Evolutionary conservation across 2,113 vertebrate species (phyloP), one percentile per base, ranked within the genome.

Genomic region (Pachyramphus minor): DNA sequence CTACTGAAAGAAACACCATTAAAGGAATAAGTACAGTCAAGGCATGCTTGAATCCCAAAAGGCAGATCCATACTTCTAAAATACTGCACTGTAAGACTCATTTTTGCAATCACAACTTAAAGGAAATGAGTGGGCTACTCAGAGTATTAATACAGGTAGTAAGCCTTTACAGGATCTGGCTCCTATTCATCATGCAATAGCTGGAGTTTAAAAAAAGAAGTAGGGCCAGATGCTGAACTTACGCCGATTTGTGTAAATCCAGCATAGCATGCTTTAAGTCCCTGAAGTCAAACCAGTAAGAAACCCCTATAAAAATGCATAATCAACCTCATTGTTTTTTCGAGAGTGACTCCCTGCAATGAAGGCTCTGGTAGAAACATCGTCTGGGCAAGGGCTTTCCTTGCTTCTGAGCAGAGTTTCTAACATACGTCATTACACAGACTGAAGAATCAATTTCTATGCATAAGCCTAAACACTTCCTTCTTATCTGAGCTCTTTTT

Each of bases 401-500:
- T 81, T 92, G 87, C 91, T 80, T 60, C 95, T 84, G 72, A 74
- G 62, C 56, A 83, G 94, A 93, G 80, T 97, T 97, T 95, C 87
- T 95, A 83, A 90, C 69, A 80, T 85, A 96, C 56, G 33, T 96
- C 89, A 91, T 84, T 69, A 78, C 69, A 59, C 42, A 73, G 86
- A 81, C 8, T 52, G 87, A 93, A 66, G 94, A 86, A 74, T 80
- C 78, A 47, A 55, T 96, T 95, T 90, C 76, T 83, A 12, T 83
- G 90, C 92, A 87, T 71, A 71, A 78, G 49, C 84, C 72, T 90
- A 76, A 92, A 87, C 47, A 47, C 33, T 82, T 93, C 64, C 39
- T 93, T 76, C 89, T 91, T 89, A 23, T 77, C 69, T 77, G 53
- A 93, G 76, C 15, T 35, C 89, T 76, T 87, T 94, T 79, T 86